Conservation (phyloP, 2,797 vertebrate species). For the Nasua narica region DNA sequence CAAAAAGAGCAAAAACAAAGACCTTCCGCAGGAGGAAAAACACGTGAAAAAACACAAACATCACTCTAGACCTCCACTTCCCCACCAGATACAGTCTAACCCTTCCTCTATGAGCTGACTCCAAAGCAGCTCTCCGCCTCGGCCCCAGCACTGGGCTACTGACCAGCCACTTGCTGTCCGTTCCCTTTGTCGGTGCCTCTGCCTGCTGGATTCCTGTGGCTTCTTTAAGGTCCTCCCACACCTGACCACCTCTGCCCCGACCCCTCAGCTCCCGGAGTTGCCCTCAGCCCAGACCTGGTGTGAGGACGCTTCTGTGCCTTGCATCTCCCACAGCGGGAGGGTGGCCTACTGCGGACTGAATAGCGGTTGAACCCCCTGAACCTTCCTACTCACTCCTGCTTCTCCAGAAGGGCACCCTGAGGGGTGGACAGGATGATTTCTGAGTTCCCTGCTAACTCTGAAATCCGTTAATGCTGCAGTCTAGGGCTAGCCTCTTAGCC, state of each 20-base stretch:
- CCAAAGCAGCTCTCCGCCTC: background rate
- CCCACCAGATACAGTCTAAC: background rate
- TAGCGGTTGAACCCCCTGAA: background rate
- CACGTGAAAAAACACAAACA: background rate
- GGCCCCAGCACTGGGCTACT: background rate
- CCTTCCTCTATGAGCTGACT: background rate
- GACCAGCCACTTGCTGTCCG: background rate
- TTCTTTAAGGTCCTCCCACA: background rate
- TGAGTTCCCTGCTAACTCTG: background rate
- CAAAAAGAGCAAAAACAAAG: slow-evolving; percentile 46
- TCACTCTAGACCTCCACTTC: slow-evolving; percentile 23
- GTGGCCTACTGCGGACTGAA: background rate
- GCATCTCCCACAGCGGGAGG: background rate
- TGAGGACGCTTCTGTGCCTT: background rate
- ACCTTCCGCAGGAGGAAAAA: background rate
- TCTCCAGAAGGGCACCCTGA: background rate
- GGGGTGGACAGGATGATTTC: background rate
- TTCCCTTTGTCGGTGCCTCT: background rate
- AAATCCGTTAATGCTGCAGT: background rate
- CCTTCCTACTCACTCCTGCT: background rate
- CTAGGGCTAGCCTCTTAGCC: background rate
- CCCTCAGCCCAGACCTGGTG: background rate
- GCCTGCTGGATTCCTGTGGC: background rate
- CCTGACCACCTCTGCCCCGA: background rate
- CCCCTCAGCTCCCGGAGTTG: background rate